A percentile compares a stretch with the other conserved stretches of the same genome.
Conservation (phyloP, 2,888 invertebrate genomes). For the Torymus texanus region DNA sequence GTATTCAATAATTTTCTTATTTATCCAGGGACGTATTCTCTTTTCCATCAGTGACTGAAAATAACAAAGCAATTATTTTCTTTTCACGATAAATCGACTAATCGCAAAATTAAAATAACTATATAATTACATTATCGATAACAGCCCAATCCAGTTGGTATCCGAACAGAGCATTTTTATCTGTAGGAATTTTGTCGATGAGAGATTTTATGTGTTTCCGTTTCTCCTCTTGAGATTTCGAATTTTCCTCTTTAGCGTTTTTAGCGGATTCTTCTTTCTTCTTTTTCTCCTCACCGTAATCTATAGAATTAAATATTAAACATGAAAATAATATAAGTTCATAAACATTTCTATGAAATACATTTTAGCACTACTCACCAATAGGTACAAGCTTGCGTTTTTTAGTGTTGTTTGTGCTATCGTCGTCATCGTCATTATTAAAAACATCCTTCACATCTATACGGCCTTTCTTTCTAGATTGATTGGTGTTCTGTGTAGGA, state of each 20-base stretch:
- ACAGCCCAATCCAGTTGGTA: constrained; percentile 95
- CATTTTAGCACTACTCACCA: constrained; percentile 74
- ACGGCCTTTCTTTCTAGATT: constrained; percentile 80
- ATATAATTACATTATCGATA: constrained; percentile 80
- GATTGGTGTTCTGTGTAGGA: constrained; percentile 66
- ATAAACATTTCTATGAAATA: neutral
- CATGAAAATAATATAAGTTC: neutral
- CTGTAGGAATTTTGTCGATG: constrained; percentile 98
- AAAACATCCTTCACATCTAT: constrained; percentile 90
- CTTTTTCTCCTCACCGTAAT: constrained; percentile 80
- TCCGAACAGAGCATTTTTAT: constrained; percentile 96
- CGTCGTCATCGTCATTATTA: constrained; percentile 88
- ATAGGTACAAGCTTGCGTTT: constrained; percentile 88
- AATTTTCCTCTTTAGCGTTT: constrained; percentile 79
- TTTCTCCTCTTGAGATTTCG: constrained; percentile 93
- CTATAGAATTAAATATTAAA: constrained; percentile 66
- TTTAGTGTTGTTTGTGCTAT: constrained; percentile 77
- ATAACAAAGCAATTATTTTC: constrained; percentile 57
- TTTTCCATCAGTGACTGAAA: constrained; percentile 91
- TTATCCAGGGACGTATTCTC: constrained; percentile 99
- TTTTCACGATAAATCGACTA: too few relatives aligned
- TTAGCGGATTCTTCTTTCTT: constrained; percentile 74
- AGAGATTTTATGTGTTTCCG: constrained; percentile 96
- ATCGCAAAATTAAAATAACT: neutral
- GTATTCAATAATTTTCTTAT: constrained; percentile 99